A percentile compares a stretch with the other conserved stretches of the same genome.
Conservation (phyloP, 2,797 vertebrate genomes). For the Lophius americanus region DNA sequence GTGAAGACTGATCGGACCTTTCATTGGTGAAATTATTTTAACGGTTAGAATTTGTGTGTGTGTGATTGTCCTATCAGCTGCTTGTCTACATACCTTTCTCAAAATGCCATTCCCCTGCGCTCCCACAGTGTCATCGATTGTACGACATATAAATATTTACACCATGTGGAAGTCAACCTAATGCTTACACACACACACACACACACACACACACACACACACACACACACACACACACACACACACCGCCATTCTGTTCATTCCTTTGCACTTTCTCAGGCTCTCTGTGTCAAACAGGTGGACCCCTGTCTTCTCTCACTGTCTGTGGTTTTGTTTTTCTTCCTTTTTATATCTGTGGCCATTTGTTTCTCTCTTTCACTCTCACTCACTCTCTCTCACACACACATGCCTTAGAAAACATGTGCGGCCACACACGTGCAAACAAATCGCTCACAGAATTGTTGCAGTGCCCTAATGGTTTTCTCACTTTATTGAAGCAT, state of each 20-base stretch:
- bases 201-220: constrained; percentile 18
- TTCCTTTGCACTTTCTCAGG: constrained; percentile 88
- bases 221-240: constrained; percentile 32
- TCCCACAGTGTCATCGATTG: constrained; percentile 61
- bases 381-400: constrained; percentile 31
- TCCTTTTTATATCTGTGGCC: constrained; percentile 51
- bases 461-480: constrained; percentile 27
- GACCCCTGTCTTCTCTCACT: constrained; percentile 61
- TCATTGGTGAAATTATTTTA: constrained; percentile 55
- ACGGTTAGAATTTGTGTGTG: constrained; percentile 29
- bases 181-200: constrained; percentile 21
- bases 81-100: constrained; percentile 63
- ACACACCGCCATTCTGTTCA: constrained; percentile 80
- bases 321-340: constrained; percentile 32
- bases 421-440: constrained; percentile 32
- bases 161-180: constrained; percentile 43
- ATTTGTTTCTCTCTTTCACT: constrained; percentile 41
- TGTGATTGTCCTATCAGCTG: constrained; percentile 70
- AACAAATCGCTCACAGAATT: constrained; percentile 5
- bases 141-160: constrained; percentile 56
- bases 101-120: constrained; percentile 67
- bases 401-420: constrained; percentile 5
- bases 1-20: constrained; percentile 25
- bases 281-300: constrained; percentile 84
- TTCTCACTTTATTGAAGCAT: not conserved